Base-by-base conservation (phyloP, 2,113 vertebrate genomes). In the Oplegnathus fasciatus region DNA sequence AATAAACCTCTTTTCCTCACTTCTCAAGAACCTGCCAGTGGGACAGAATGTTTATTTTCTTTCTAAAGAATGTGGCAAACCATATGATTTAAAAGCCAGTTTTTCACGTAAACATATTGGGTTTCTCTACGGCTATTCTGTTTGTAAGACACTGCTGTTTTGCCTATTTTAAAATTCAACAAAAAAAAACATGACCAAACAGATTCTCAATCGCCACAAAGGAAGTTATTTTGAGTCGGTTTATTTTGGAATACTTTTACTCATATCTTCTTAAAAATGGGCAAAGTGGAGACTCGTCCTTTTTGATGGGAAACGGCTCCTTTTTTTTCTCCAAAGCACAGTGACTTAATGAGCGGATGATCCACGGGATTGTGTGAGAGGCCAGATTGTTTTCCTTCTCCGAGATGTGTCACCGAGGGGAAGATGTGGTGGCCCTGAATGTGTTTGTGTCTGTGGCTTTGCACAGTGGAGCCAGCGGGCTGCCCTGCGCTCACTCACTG, bases 381-480 rank as follows among this genome's bases (percentile, higher is more conserved):
- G 60, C 57, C 54, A 50, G 75, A 77, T 68, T 66, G 68, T 89
- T 77, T 78, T 87, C 75, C 42, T n/a, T 60, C 64, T 58, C 18
- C 24, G 28, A 32, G 77, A 81, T 86, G 92, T 88, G 89, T 91
- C 83, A 85, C 75, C 0, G 44, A 62, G 68, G 55, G 66, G 48
- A 79, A 68, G 79, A 83, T 66, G 79, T 7, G 57, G 62, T 64
- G 58, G 67, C 78, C 83, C 57, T 54, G 57, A 71, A 84, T 65
- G 76, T 84, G 84, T 87, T 89, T 84, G 75, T 75, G 71, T 89
- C 86, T 82, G 83, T 84, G 88, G 82, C 62, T 89, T 62, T 62
- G 60, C 62, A 22, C 22, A 2, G 13, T 57, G 62, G 87, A 88
- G 79, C 82, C 83, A 26, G 62, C 13, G 10, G 62, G 66, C 75